Evolutionary conservation across 1,140 invertebrate species (phyloP).

Genomic region (Cotesia glomerata): DNA sequence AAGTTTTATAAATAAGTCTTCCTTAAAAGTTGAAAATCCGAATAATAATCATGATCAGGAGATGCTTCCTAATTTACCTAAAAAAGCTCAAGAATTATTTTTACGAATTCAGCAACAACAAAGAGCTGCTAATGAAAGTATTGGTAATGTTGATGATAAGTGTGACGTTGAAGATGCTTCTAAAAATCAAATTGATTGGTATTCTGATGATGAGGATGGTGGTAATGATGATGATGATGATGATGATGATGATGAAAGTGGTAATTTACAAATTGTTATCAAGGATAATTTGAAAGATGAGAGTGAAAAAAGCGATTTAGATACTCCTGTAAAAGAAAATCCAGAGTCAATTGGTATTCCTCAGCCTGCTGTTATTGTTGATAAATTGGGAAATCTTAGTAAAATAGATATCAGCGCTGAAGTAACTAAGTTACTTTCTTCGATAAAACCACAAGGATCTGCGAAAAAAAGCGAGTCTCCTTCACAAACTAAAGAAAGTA

Average conservation of each 20-base stretch:
- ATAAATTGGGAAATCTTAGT: conserved; percentile 72
- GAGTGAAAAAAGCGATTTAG: conserved; percentile 34
- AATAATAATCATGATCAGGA: conserved; percentile 30
- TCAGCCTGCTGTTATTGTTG: conserved; percentile 64
- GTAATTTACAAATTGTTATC: conserved; percentile 58
- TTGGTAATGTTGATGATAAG: conserved; percentile 61
- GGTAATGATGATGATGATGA: conserved; percentile 62
- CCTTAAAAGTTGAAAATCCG: neutral
- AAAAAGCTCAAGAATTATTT: conserved; percentile 73
- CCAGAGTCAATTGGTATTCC: conserved; percentile 44
- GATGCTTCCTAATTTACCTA: conserved; percentile 67
- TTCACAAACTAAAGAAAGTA: neutral
- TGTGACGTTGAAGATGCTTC: conserved; percentile 64
- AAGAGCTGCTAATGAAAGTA: conserved; percentile 62
- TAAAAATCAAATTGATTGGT: conserved; percentile 74
- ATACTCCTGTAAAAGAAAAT: conserved; percentile 31
- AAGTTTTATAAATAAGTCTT: neutral
- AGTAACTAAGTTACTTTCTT: conserved; percentile 72
- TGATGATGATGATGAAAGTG: conserved; percentile 37
- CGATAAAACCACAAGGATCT: conserved; percentile 65
- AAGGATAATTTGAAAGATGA: conserved; percentile 55
- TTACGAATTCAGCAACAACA: conserved; percentile 74
- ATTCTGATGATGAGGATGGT: conserved; percentile 72
- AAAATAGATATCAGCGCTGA: conserved; percentile 78
- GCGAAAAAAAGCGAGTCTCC: conserved; percentile 6